A percentile compares a stretch with the other conserved stretches of the same genome.
These are phyloP conservation scores for Yponomeuta malinellus DNA, from an alignment of 2,888 invertebrate species.

Conservation along the genomic window DNA sequence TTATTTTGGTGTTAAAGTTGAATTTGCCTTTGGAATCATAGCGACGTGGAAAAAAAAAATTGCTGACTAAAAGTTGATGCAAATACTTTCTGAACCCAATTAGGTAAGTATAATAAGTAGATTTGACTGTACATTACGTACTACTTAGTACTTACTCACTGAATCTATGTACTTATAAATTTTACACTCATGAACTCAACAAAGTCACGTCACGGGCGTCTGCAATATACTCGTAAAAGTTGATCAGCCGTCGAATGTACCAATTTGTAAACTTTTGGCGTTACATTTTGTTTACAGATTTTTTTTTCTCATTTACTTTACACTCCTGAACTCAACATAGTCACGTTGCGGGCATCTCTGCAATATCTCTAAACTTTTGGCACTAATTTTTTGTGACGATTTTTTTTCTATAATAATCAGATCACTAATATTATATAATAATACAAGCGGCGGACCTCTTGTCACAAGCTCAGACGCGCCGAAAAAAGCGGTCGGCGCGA, in stretches of 20 bases:
- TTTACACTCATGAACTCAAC: background rate
- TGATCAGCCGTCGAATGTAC: too few relatives aligned
- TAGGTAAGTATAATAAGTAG: background rate
- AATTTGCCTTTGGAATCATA: constrained; percentile 41
- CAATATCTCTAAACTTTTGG: too few relatives aligned
- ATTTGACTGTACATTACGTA: background rate
- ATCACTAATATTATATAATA: too few relatives aligned
- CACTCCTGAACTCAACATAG: too few relatives aligned
- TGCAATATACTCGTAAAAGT: background rate
- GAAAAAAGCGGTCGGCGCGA: constrained; percentile 26
- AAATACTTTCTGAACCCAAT: background rate
- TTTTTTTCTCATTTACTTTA: too few relatives aligned
- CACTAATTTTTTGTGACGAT: too few relatives aligned
- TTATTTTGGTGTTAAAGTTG: constrained; percentile 65
- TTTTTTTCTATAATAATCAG: too few relatives aligned
- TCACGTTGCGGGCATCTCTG: too few relatives aligned
- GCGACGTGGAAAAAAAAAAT: background rate
- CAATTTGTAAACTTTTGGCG: too few relatives aligned
- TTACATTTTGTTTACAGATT: too few relatives aligned
- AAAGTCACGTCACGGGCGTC: background rate
- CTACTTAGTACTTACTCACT: background rate
- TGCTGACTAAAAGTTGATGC: background rate
- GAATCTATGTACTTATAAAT: background rate
- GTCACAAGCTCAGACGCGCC: background rate
- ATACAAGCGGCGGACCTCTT: too few relatives aligned